Base-by-base conservation (phyloP, 2,113 vertebrate species). In the Eulacestoma nigropectus region DNA sequence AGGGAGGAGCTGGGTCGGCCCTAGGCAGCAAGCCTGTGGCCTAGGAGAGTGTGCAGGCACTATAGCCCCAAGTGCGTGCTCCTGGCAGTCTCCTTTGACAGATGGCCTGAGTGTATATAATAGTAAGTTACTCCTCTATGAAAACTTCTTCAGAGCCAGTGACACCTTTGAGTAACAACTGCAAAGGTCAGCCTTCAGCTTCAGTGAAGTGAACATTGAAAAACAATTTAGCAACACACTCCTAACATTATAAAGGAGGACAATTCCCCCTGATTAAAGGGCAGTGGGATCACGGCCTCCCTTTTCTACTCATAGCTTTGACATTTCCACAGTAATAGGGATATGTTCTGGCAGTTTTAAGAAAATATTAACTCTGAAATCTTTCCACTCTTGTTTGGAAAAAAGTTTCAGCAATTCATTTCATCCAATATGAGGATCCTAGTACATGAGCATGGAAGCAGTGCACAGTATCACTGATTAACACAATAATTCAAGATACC, bases 161-260 rank as follows among this genome's bases (percentile, higher is more conserved):
- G 13, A 67, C 89, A 94, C 65, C 62, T 90, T 79, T 84, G 49
- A 70, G 74, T 92, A 96, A 82, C 77, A 72, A 60, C 72, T 68
- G 37, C 84, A 95, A 96, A 95, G 91, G 93, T 94, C 93, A 97
- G 27, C 77, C 84, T 97, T 96, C 89, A 94, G 65, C 72, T 81
- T 92, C 4, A 21, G 42, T 82, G 77, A 94, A 90, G 84, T 44
- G 59, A 95, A 93, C 16, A 15, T 4, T 27, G 77, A 82, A 87
- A 89, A 94, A 87, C 59, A 75, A 75, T 92, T 92, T 96, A 87
- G 81, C 46, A 84, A 72, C 57, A 68, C 29, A 13, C n/a, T 55
- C 75, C 52, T 87, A 87, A 91, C 4, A 7, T 68, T 89, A 57
- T 42, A 94, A 91, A 95, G 69, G 30, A 84, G 73, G 78, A 92